phyloP scores from a whole-genome alignment of 2,888 invertebrate genomes.

The Junonia oenone region DNA sequence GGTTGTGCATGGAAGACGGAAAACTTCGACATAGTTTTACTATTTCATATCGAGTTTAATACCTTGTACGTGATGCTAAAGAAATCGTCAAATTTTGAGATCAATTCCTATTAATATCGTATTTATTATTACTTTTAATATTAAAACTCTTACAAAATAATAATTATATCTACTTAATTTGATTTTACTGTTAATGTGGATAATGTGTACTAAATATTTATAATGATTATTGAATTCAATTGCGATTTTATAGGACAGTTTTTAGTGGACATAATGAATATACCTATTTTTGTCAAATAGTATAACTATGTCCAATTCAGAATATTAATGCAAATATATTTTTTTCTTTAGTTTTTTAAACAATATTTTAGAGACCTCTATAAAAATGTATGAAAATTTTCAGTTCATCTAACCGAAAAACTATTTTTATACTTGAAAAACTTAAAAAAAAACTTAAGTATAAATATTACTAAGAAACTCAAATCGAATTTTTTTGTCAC shows the following conservation, averaged over 20 bases:
- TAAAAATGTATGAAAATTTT: not conserved
- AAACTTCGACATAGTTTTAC: slow-evolving; percentile 15
- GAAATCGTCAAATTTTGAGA: not conserved
- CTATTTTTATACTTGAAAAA: no score
- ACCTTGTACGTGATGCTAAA: not conserved
- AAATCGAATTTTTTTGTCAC: no score
- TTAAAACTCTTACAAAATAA: not conserved
- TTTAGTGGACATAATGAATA: not conserved
- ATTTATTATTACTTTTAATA: no score
- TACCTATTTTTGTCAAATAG: not conserved
- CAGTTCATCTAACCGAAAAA: not conserved
- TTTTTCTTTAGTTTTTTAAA: not conserved
- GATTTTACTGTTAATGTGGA: no score
- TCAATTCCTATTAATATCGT: no score
- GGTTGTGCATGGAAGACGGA: slow-evolving; percentile 31
- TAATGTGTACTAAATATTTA: no score
- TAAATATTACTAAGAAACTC: no score
- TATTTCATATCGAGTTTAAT: not conserved
- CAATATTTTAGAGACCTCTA: not conserved
- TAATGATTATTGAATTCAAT: no score
- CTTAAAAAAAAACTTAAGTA: no score
- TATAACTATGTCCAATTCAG: not conserved
- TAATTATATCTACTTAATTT: not conserved
- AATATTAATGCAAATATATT: not conserved
- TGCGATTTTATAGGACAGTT: not conserved